Conservation (phyloP, 2,797 vertebrate genomes). For the Malacoctenus gilli region DNA sequence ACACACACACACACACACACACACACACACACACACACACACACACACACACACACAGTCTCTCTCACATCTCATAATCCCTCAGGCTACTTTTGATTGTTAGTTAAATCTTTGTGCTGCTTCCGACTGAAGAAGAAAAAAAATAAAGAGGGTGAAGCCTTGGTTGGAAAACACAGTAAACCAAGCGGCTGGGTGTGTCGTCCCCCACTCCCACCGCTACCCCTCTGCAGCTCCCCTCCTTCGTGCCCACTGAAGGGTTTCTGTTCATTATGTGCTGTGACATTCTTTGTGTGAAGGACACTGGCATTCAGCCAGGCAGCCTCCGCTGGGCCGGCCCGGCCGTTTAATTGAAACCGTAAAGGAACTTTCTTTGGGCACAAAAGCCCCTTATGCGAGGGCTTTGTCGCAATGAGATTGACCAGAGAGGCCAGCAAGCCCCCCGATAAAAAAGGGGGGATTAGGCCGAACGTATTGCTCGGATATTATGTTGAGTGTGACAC, state of each 20-base stretch:
- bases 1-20: no score
- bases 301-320: constrained; percentile 81
- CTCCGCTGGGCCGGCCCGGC: constrained; percentile 73
- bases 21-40: no score
- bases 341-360: constrained; percentile 83
- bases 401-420: constrained; percentile 81
- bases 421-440: constrained; percentile 85
- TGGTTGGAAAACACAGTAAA: constrained; percentile 46
- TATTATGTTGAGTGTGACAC: constrained; percentile 83
- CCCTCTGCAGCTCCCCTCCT: constrained; percentile 27
- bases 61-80: constrained; percentile 36
- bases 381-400: constrained; percentile 77
- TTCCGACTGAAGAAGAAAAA: constrained; percentile 4
- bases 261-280: constrained; percentile 73
- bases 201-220: not conserved
- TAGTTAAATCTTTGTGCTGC: constrained; percentile 39
- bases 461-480: constrained; percentile 80
- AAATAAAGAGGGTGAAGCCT: constrained; percentile 14
- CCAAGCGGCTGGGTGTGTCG: constrained; percentile 9
- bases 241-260: constrained; percentile 49
- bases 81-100: constrained; percentile 41
- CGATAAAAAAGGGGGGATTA: constrained; percentile 88
- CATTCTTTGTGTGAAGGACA: constrained; percentile 86
- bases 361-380: constrained; percentile 78
- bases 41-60: no score